Percentiles rank a stretch among this genome's conserved stretches.
Conservation (phyloP, 2,113 vertebrate species). For the Notarius quadriscutis region DNA sequence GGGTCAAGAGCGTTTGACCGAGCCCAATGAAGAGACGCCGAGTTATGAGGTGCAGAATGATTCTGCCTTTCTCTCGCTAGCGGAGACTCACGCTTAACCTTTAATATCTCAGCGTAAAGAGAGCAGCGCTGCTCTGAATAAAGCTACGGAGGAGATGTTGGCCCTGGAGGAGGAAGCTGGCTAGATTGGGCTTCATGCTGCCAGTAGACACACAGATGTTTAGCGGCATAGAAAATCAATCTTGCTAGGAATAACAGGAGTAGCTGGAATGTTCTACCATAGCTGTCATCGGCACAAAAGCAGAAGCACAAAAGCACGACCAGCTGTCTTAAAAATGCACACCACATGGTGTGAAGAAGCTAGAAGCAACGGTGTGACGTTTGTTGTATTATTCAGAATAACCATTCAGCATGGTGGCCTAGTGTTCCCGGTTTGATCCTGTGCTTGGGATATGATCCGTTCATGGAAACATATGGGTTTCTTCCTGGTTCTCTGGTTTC, state of each 20-base stretch:
- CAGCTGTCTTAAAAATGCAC: not conserved
- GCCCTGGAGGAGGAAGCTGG: not conserved
- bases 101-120: conserved; percentile 14
- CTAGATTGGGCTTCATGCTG: conserved; percentile 2
- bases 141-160: not conserved
- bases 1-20: conserved; percentile 20
- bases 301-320: not conserved
- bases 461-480: not conserved
- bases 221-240: conserved; percentile 11
- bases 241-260: not conserved
- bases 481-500: not conserved
- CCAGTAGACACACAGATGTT: conserved; percentile 17
- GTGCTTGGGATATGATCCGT: not conserved
- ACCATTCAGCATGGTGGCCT: not conserved
- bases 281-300: not conserved
- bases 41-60: not conserved
- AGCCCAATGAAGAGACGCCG: conserved; percentile 9
- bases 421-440: not conserved
- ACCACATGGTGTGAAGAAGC: not conserved
- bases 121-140: conserved; percentile 12
- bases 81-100: conserved; percentile 22
- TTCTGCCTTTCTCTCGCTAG: not conserved
- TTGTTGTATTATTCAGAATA: not conserved
- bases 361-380: not conserved
- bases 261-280: not conserved